Evolutionary conservation across 2,113 vertebrate species (phyloP).

Genomic region (Chrysochloris asiatica): DNA sequence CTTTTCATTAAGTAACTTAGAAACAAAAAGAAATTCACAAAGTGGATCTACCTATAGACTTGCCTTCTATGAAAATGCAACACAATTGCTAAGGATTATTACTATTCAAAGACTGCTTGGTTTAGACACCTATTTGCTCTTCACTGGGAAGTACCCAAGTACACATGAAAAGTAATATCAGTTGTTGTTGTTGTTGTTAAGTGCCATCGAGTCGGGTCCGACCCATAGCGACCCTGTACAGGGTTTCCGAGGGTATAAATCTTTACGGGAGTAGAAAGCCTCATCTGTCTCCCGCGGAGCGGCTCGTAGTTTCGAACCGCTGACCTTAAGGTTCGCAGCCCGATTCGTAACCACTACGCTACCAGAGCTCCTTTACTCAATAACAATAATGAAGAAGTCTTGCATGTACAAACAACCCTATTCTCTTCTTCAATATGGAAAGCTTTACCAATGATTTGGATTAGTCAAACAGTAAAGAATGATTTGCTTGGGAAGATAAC

Average conservation of each 20-base stretch:
- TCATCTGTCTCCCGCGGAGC: too few species aligned
- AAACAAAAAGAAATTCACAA: too few species aligned
- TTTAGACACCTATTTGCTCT: conserved; percentile 50
- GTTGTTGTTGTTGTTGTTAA: too few species aligned
- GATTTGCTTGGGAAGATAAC: neutral
- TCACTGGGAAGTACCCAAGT: conserved; percentile 47
- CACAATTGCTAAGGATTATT: conserved; percentile 2
- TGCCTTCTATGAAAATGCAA: neutral
- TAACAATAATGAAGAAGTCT: conserved; percentile 47
- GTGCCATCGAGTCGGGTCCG: too few species aligned
- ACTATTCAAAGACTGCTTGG: conserved; percentile 10
- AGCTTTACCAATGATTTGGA: conserved; percentile 55
- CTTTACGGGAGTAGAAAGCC: too few species aligned
- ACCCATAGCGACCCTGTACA: too few species aligned
- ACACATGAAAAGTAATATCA: conserved; percentile 54
- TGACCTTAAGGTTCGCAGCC: too few species aligned
- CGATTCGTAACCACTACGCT: too few species aligned
- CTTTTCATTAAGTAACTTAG: too few species aligned
- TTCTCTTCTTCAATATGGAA: conserved; percentile 44
- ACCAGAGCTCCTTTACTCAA: too few species aligned
- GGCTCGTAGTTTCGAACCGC: too few species aligned
- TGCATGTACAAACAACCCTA: conserved; percentile 18
- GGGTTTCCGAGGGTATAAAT: too few species aligned
- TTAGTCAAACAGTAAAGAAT: neutral
- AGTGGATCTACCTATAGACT: neutral